Evolutionary conservation across 2,797 vertebrate species (phyloP), one percentile per base, ranked within the genome.

Genomic region (Squalus acanthias): DNA sequence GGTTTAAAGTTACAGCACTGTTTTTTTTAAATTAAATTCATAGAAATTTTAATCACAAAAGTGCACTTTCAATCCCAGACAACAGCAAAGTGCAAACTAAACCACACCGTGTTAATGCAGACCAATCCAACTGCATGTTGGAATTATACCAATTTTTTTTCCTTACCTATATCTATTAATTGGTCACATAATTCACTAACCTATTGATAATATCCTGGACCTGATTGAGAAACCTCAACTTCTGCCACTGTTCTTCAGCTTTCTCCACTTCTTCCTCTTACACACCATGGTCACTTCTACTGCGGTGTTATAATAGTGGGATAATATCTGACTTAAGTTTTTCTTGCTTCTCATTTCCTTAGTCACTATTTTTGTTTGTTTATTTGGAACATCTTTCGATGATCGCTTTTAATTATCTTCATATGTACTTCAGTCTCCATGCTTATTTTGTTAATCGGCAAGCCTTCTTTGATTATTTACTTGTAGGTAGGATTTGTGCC

Each of bases 401-500:
- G 17, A 50, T 50, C 46, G 24, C 20, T 69, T 67, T 69, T 65
- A 67, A 93, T 39, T 63, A 67, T 93, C 39, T 63, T 60, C 20
- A 93, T 46, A 65, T 46, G 20, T 93, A 69, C 10, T 22, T 93
- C 91, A 69, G 33, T 60, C 65, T 69, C 82, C n/a, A 67, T n/a
- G 65, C 65, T 22, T 69, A 46, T 46, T 69, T 69, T 69, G 13
- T 69, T 46, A 93, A 93, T 93, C 91, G 63, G 33, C 91, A 17
- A 46, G n/a, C 63, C n/a, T 69, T 93, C 63, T 65, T 39, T 93
- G n/a, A 93, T 12, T 69, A 93, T 69, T 93, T 69, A 39, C n/a
- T 69, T 69, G n/a, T 67, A 1, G n/a, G 91, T n/a, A 93, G 91
- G 91, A 93, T 93, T 93, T 69, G 91, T 69, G 63, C 63, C 91